Evolutionary conservation across 92 coral and sea anemone species (phyloP).

Genomic region (Galaxea fascicularis): DNA sequence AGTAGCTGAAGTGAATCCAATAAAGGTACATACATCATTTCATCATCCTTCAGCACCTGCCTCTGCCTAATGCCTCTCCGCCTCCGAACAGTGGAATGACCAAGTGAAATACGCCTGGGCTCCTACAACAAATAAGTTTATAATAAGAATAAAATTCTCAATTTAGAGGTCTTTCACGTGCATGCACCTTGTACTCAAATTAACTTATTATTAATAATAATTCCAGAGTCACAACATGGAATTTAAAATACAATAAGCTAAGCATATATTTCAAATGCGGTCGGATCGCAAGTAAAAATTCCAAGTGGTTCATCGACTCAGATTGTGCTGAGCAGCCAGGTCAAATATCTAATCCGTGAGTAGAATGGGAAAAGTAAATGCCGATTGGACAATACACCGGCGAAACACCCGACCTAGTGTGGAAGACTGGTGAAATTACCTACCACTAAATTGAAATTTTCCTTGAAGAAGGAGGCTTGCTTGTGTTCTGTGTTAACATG

Average conservation of each 20-base stretch:
- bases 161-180: too few relatives aligned
- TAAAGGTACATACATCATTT: slow-evolving; percentile 62
- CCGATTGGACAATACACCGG: too few relatives aligned
- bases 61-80: slow-evolving; percentile 48
- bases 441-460: slow-evolving; percentile 75
- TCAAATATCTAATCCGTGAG: neutral
- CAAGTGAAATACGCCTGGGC: slow-evolving; percentile 65
- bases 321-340: neutral
- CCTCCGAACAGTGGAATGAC: slow-evolving; percentile 51
- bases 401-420: too few relatives aligned
- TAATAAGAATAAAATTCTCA: neutral
- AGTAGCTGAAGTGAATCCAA: slow-evolving; percentile 59
- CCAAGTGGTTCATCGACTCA: too few relatives aligned
- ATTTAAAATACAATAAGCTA: too few relatives aligned
- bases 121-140: slow-evolving; percentile 28
- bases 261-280: too few relatives aligned
- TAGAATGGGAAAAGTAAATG: slow-evolving; percentile 10
- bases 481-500: slow-evolving; percentile 73
- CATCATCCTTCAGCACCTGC: slow-evolving; percentile 67
- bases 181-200: too few relatives aligned
- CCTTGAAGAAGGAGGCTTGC: slow-evolving; percentile 66
- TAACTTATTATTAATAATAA: too few relatives aligned
- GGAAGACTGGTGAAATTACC: too few relatives aligned
- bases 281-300: too few relatives aligned
- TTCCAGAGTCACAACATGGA: too few relatives aligned